Percentiles rank a stretch among this genome's conserved stretches.
These are phyloP conservation scores for Selene dorsalis DNA, from an alignment of 2,797 vertebrate genomes.

Conservation along the genomic window DNA sequence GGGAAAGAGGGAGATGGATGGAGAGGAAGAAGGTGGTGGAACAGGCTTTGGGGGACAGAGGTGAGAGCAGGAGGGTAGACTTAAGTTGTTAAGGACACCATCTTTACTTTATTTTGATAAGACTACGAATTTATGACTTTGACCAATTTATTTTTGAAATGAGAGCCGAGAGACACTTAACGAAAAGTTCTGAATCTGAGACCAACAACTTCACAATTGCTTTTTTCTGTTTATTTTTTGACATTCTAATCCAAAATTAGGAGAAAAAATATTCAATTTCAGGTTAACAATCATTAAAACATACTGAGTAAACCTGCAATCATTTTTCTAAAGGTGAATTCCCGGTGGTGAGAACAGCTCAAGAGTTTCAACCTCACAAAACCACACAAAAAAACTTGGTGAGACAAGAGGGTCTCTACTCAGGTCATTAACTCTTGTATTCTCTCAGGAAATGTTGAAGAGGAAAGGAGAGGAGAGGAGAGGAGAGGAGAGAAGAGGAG, in stretches of 20 bases:
- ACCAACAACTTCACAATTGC: background rate
- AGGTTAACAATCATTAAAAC: constrained; percentile 28
- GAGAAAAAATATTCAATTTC: background rate
- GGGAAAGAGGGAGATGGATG: constrained; percentile 46
- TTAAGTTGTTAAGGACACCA: constrained; percentile 15
- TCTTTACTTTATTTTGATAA: background rate
- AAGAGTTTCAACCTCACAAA: constrained; percentile 5
- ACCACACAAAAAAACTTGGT: constrained; percentile 9
- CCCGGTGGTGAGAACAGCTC: constrained; percentile 37
- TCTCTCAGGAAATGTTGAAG: constrained; percentile 53
- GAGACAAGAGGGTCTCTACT: constrained; percentile 56
- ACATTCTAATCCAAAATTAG: background rate
- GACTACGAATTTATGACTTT: background rate
- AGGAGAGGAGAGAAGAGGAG: background rate
- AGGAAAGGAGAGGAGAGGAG: constrained; percentile 15
- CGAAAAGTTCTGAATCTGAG: background rate
- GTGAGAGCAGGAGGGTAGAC: constrained; percentile 1
- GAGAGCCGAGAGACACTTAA: background rate
- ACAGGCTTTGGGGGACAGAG: constrained; percentile 16
- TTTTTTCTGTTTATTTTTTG: background rate
- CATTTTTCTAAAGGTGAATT: constrained; percentile 38
- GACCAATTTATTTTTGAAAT: background rate
- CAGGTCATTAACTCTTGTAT: constrained; percentile 70
- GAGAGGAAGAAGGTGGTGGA: constrained; percentile 11
- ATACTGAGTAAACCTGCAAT: constrained; percentile 24